Base-by-base conservation (phyloP, 1,140 invertebrate species). In the Sinonovacula constricta region DNA sequence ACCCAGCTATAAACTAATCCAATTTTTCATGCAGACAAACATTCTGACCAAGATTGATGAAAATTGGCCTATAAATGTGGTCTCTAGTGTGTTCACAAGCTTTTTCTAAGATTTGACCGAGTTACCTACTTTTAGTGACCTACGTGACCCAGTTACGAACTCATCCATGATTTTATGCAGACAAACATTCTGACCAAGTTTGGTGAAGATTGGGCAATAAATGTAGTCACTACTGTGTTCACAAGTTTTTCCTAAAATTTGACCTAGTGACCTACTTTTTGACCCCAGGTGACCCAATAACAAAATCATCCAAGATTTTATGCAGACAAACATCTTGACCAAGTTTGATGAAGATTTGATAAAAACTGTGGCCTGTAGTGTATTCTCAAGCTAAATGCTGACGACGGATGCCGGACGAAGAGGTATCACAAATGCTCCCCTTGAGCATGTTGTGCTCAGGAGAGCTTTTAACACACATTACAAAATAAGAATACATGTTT, bases 141-240 rank as follows among this genome's bases (percentile, higher is more conserved):
- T 18, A 45, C 39, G 18, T 45, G 39, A 45, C 39, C 39, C 7
- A 45, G 18, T 45, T 45, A 7, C 7, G 18, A 45, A 7, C n/a
- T n/a, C 18, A 18, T 45, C 39, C 39, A 45, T 10, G 39, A 45
- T 45, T 45, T 45, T 45, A 45, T 45, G 39, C 7, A 45, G 18
- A 45, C 39, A 45, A 45, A 45, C 39, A 45, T 45, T 45, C 39
- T 45, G 39, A 45, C 39, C 39, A 45, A 45, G 39, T 45, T 45
- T 45, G 7, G 18, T 45, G 18, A 45, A 45, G 39, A 45, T 45
- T 45, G 18, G 39, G 39, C 39, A 7, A 45, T 10, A 45, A 45
- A 45, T 45, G 39, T 45, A 18, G 39, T 18, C 39, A 10, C 39
- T 45, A n/a, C 7, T 10, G 39, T 45, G 39, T 45, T 45, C 7